A percentile compares a stretch with the other conserved stretches of the same genome.
phyloP scores from a whole-genome alignment of 2,797 vertebrate genomes.

The Caiman crocodilus region DNA sequence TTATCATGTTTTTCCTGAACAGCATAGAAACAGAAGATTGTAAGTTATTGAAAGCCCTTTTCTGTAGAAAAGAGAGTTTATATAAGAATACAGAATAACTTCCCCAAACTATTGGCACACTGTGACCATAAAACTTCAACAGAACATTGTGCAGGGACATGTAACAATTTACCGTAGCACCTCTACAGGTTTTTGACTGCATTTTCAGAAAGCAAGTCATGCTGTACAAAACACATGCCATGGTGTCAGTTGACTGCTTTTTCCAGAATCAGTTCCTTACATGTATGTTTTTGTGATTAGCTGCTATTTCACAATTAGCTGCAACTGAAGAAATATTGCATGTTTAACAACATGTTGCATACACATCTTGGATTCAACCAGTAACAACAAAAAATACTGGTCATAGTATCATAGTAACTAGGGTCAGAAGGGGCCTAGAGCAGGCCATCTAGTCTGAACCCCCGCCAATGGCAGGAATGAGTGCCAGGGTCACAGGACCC shows the following conservation, averaged over 20 bases:
- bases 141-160: slow-evolving; percentile 58
- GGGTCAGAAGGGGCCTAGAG: too few relatives aligned
- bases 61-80: slow-evolving; percentile 70
- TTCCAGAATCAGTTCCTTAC: slow-evolving; percentile 21
- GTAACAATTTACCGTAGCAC: slow-evolving; percentile 60
- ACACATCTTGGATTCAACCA: neutral
- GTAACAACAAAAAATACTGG: neutral
- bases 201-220: neutral
- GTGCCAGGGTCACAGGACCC: too few relatives aligned
- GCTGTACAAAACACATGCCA: slow-evolving; percentile 3
- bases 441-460: too few relatives aligned
- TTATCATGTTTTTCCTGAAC: slow-evolving; percentile 78
- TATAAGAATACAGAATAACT: slow-evolving; percentile 74
- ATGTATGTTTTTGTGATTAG: slow-evolving; percentile 46
- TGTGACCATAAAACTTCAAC: slow-evolving; percentile 72
- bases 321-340: neutral
- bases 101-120: slow-evolving; percentile 66
- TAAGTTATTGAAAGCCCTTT: slow-evolving; percentile 74
- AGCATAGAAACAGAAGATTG: slow-evolving; percentile 64
- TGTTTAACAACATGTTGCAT: neutral
- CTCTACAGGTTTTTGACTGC: slow-evolving; percentile 14
- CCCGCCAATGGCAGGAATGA: too few relatives aligned
- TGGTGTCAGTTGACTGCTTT: slow-evolving; percentile 24
- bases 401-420: too few relatives aligned
- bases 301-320: neutral